These are phyloP conservation scores for Phoeniculus purpureus DNA, from an alignment of 2,797 vertebrate genomes.

Conservation along the genomic window DNA sequence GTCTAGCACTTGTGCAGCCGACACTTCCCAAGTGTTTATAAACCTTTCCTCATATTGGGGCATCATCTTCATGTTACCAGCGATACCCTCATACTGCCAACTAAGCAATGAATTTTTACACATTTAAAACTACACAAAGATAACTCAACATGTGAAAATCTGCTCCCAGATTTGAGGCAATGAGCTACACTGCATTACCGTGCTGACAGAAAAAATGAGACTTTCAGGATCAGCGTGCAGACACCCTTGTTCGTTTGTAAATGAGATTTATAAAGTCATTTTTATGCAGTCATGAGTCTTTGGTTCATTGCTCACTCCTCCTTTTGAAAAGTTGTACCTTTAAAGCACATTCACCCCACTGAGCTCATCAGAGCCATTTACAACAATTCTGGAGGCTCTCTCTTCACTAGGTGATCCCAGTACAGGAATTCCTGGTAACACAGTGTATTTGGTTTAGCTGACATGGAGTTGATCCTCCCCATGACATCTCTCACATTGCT, in stretches of 20 bases:
- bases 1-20: not conserved
- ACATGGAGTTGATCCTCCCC: no score
- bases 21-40: not conserved
- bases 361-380: not conserved
- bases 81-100: not conserved
- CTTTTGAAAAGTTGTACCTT: not conserved
- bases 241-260: not conserved
- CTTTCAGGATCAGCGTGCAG: not conserved
- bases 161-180: not conserved
- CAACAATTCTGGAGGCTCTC: not conserved
- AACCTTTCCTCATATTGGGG: not conserved
- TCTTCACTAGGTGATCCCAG: not conserved
- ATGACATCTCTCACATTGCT: no score
- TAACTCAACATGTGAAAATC: not conserved
- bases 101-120: slow-evolving; percentile 1
- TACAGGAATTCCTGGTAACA: not conserved
- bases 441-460: no score
- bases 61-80: not conserved
- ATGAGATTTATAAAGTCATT: not conserved
- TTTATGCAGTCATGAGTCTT: not conserved
- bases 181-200: not conserved
- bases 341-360: not conserved
- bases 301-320: not conserved
- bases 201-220: not conserved
- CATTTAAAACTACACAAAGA: not conserved